phyloP scores from a whole-genome alignment of 2,113 vertebrate genomes.

The Lonchura striata region DNA sequence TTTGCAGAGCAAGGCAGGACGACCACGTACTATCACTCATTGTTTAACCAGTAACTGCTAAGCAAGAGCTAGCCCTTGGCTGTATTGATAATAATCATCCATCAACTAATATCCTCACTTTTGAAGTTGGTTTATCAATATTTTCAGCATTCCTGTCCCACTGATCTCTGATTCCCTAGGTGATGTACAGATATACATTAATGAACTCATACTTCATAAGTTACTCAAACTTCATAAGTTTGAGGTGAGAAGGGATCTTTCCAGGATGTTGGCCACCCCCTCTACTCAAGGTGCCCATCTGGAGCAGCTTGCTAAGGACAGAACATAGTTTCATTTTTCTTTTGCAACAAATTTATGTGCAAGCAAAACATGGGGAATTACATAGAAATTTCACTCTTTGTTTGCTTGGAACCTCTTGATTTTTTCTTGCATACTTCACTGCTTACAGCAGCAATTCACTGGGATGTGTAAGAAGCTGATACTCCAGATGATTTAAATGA shows the following conservation, averaged over 20 bases:
- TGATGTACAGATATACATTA: too few species aligned
- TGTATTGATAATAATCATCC: not conserved
- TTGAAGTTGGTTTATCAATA: not conserved
- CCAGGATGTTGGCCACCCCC: too few species aligned
- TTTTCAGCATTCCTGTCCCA: not conserved
- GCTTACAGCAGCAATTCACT: not conserved
- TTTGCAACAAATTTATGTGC: not conserved
- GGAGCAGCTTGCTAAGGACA: not conserved
- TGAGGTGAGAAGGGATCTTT: not conserved
- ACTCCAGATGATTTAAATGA: not conserved
- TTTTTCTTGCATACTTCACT: not conserved
- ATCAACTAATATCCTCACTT: not conserved
- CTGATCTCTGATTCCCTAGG: not conserved
- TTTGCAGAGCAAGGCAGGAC: not conserved
- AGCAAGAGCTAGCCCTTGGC: not conserved
- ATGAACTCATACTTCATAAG: not conserved
- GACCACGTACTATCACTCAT: fast-evolving
- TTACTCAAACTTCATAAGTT: too few species aligned
- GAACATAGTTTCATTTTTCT: not conserved
- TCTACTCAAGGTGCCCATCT: not conserved
- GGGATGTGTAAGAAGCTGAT: not conserved
- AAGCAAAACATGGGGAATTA: not conserved
- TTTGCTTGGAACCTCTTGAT: not conserved
- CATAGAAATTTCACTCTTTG: not conserved
- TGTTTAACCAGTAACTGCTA: not conserved